Base-by-base conservation (phyloP, 2,888 invertebrate species). In the Clepsis dumicolana region DNA sequence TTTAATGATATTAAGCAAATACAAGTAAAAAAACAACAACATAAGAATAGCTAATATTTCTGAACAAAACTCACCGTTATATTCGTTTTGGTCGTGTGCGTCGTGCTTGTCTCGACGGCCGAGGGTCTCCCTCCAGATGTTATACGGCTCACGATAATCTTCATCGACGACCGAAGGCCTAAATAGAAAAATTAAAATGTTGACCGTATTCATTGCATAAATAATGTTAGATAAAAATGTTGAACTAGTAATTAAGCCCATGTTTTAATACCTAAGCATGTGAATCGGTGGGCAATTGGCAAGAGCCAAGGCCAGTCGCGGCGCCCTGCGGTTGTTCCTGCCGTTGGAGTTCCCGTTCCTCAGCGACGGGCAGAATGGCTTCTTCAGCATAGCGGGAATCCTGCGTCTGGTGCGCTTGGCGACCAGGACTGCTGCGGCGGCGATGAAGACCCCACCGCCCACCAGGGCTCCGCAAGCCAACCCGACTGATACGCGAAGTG, bases 361-460 rank as follows among this genome's bases (percentile, higher is more conserved):
- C 77, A 89, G 74, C 0, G 86, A 87, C n/a, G 90, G 91, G 73
- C 91, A 93, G 78, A 91, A 92, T 1, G 89, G 91, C 77, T 89
- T 95, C 90, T 86, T 94, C 4, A 93, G 74, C 77, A 93, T 73
- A 21, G 90, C 89, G 0, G 92, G 90, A 2, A 93, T 90, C 25
- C 92, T 80, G 4, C 91, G 80, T 25, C 93, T 80, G 1, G 88
- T 84, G 24, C 87, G 83, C 70, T 91, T 91, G 0, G 96, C 96
- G 18, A 96, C 94, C 1, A 97, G 87, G 0, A 96, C 94, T 10
- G 95, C 95, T 67, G 95, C 95, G 1, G 94, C 93, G 41, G 95
- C 91, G 84, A 95, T 76, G 93, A 95, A 73, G 87, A 95, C 87
- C 83, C 95, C 76, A 86, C 95, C 80, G 84, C 96, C 83, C 85